Conservation (phyloP, 2,888 invertebrate species). For the Phrixothrix hirtus region DNA sequence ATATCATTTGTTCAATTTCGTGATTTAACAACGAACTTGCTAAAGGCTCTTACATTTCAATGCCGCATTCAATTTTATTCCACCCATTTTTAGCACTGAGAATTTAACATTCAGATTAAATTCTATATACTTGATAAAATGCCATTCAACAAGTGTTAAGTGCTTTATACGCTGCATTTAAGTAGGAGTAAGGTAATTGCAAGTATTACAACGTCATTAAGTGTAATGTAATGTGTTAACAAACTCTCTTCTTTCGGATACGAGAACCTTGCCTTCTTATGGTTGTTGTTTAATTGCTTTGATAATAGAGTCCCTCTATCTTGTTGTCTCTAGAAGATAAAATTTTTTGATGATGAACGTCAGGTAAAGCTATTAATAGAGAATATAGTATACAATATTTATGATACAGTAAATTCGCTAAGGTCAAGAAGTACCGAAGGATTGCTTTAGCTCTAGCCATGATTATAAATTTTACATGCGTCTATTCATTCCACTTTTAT, state of each 20-base stretch:
- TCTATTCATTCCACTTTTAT: slow-evolving; percentile 33
- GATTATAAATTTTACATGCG: slow-evolving; percentile 35
- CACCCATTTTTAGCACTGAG: slow-evolving; percentile 19
- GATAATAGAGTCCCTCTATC: no score
- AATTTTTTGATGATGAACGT: no score
- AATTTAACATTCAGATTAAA: slow-evolving; percentile 22
- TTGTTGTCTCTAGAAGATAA: no score
- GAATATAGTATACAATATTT: slow-evolving; percentile 38
- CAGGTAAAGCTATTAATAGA: slow-evolving; percentile 32
- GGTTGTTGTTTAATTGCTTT: slow-evolving; percentile 11
- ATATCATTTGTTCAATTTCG: slow-evolving; percentile 14
- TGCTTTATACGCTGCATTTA: slow-evolving; percentile 6
- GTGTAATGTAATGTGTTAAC: slow-evolving; percentile 19
- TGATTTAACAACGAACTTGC: slow-evolving; percentile 12
- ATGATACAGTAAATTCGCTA: slow-evolving; percentile 37
- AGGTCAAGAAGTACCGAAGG: slow-evolving; percentile 37
- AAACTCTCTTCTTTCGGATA: slow-evolving; percentile 10
- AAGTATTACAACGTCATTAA: slow-evolving; percentile 23
- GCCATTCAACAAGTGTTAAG: slow-evolving; percentile 14
- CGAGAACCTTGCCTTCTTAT: slow-evolving; percentile 3
- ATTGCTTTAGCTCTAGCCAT: slow-evolving; percentile 32
- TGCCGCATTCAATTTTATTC: neutral
- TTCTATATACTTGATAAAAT: slow-evolving; percentile 14
- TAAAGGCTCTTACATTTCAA: slow-evolving; percentile 12
- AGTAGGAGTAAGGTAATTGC: slow-evolving; percentile 23